Evolutionary conservation across 2,113 vertebrate genomes (phyloP).

Genomic region (Scomber colias): DNA sequence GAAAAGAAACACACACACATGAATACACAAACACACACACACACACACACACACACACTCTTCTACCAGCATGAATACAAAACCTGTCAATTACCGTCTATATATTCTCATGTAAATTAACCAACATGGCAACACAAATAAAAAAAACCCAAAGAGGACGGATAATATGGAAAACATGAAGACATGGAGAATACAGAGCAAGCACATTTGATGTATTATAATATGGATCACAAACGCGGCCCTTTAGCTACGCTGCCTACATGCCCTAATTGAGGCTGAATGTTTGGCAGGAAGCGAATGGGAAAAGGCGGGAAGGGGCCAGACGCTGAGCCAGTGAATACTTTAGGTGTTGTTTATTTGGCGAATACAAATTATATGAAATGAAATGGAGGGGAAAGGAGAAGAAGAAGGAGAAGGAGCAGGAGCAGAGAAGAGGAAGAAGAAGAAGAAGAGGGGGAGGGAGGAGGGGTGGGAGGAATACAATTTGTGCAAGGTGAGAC

Average conservation of each 20-base stretch:
- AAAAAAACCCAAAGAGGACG: neutral
- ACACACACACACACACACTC: neutral
- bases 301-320: neutral
- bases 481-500: neutral
- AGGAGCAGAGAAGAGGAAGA: no score
- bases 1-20: conserved; percentile 26
- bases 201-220: neutral
- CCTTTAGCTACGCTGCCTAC: neutral
- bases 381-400: neutral
- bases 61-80: neutral
- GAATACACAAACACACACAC: neutral
- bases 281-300: neutral
- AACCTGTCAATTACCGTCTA: neutral
- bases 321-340: neutral
- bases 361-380: neutral
- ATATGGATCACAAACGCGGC: neutral
- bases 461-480: neutral
- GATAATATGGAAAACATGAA: conserved; percentile 3
- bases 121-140: neutral
- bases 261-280: neutral
- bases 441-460: neutral
- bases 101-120: conserved; percentile 39
- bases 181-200: neutral
- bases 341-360: neutral
- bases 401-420: neutral